Evolutionary conservation across 92 coral and sea anemone genomes (phyloP).

Genomic region (Epizoanthus fatuus): DNA sequence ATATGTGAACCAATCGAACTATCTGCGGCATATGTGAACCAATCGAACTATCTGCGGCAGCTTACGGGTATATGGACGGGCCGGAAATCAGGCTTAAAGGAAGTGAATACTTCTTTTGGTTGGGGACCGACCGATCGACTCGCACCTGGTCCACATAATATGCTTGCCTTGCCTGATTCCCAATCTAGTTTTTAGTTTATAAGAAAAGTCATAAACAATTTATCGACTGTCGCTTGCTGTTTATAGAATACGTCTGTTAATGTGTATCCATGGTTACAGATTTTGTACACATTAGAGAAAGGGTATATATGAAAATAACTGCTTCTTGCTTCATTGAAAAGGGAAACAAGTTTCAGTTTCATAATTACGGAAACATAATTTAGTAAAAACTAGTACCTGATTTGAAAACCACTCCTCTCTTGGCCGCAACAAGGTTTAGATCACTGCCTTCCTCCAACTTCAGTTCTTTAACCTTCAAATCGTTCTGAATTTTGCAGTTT

Average conservation of each 20-base stretch:
- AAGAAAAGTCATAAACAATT: not conserved
- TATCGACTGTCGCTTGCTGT: not conserved
- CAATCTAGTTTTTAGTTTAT: too few species aligned
- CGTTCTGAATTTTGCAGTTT: constrained; percentile 81
- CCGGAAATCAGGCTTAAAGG: too few species aligned
- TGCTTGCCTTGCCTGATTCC: too few species aligned
- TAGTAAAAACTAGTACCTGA: constrained; percentile 52
- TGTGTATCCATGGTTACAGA: not conserved
- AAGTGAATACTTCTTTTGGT: too few species aligned
- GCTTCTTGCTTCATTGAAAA: not conserved
- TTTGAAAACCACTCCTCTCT: constrained; percentile 78
- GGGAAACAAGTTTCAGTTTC: not conserved
- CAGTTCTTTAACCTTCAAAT: constrained; percentile 80
- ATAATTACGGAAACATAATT: not conserved
- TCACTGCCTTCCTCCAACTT: constrained; percentile 74
- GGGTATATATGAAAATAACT: not conserved
- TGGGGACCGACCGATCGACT: too few species aligned
- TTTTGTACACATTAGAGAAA: not conserved
- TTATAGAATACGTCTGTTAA: not conserved
- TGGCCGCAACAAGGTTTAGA: constrained; percentile 70
- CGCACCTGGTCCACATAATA: too few species aligned
- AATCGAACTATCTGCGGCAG: not conserved
- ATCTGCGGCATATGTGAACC: not conserved
- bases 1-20: not conserved
- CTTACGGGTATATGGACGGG: too few species aligned